Evolutionary conservation across 2,113 vertebrate genomes (phyloP), one percentile per base, ranked within the genome.

Genomic region (Grallaria varia): DNA sequence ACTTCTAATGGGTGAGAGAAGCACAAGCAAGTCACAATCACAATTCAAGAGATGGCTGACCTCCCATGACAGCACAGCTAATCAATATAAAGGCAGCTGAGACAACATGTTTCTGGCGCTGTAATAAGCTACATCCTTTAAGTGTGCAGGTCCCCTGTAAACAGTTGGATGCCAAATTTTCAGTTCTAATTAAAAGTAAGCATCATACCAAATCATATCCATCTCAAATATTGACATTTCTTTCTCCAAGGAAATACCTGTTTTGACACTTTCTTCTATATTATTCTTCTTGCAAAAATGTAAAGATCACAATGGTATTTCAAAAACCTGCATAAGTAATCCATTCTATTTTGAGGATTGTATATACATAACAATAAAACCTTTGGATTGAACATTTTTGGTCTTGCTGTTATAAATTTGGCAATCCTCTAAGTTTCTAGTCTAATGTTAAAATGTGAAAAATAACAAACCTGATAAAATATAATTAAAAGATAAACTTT

Each of bases 151-250:
- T 82, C 33, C 39, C 44, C 39, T 35, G 5, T 74, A 85, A 95
- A 86, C 27, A 68, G 33, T 30, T 89, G 75, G 33, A 74, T 6
- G 7, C 40, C 44, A 45, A 31, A 83, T 82, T 94, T 95, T 52
- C 18, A 83, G 24, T 73, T 85, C 40, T 95, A 82, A 92, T 97
- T 94, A 75, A 93, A 96, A 93, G 63, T 47, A 92, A 96, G 92
- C 52, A 79, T 45, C 1, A 45, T 84, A 50, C 9, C 52, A 13
- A 52, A 40, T 69, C 4, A 35, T 69, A 45, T 39, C 23, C 22
- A 60, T 89, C 77, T 83, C 45, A 28, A 95, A 95, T 94, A 95
- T 24, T 94, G 56, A 17, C 14, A 31, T 44, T 79, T 63, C 8
- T 53, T 77, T 75, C 35, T 68, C 27, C 18, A 72, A 77, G 16